A percentile compares a stretch with the other conserved stretches of the same genome.
Conservation (phyloP, 2,888 invertebrate species). For the Cephus pulcher region DNA sequence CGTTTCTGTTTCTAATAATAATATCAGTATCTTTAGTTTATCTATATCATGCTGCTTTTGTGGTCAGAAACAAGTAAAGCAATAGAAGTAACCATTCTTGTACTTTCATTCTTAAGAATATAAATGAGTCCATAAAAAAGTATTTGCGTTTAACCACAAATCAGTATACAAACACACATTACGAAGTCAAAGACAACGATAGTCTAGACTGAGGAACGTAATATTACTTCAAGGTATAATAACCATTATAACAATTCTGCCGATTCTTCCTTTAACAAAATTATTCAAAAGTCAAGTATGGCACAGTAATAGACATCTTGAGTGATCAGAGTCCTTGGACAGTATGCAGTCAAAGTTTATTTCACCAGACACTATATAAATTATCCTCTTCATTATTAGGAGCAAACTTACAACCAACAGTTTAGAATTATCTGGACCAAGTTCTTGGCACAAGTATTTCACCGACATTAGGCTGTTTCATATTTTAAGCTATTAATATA, state of each 20-base stretch:
- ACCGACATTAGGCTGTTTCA: constrained; percentile 29
- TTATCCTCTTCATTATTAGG: not conserved
- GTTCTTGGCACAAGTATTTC: constrained; percentile 34
- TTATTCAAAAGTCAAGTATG: not conserved
- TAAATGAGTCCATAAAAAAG: too few species aligned
- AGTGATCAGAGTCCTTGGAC: not conserved
- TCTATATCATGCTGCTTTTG: not conserved
- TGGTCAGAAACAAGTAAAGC: not conserved
- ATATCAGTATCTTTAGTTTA: not conserved
- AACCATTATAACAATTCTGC: not conserved
- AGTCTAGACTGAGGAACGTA: not conserved
- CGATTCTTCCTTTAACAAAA: not conserved
- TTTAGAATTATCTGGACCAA: constrained; percentile 5
- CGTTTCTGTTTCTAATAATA: not conserved
- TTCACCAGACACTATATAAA: not conserved
- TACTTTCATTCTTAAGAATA: constrained; percentile 4
- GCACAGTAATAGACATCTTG: not conserved
- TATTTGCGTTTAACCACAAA: constrained; percentile 24
- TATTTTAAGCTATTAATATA: constrained; percentile 48
- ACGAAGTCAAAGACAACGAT: not conserved
- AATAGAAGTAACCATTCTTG: not conserved
- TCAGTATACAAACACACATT: constrained; percentile 1
- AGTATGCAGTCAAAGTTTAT: not conserved
- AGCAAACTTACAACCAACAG: constrained; percentile 10
- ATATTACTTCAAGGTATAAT: not conserved